phyloP scores from a whole-genome alignment of 1,140 invertebrate genomes.

The Leptopilina clavipes region DNA sequence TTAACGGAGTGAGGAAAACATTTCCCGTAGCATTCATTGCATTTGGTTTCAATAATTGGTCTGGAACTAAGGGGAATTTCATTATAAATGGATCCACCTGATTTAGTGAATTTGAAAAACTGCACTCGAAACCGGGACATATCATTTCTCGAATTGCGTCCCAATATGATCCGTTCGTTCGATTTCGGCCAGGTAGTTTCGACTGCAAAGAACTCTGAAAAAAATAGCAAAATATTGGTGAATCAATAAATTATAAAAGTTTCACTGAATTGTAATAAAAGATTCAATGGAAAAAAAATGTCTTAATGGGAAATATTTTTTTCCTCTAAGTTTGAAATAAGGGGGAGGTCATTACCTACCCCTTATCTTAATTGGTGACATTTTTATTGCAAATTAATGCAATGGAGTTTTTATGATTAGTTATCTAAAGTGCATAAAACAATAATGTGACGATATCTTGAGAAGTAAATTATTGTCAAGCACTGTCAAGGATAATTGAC shows the following conservation, averaged over 20 bases:
- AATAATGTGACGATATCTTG: background rate
- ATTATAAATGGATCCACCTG: constrained; percentile 59
- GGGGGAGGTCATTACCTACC: too few species aligned
- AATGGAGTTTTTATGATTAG: background rate
- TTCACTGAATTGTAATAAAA: too few species aligned
- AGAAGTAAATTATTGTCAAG: constrained; percentile 18
- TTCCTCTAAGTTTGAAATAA: too few species aligned
- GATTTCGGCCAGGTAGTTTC: constrained; percentile 67
- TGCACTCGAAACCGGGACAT: constrained; percentile 68
- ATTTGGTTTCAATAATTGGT: constrained; percentile 62
- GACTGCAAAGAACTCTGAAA: constrained; percentile 69
- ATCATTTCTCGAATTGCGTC: constrained; percentile 73
- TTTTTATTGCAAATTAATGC: background rate
- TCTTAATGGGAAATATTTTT: too few species aligned
- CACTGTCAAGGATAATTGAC: background rate
- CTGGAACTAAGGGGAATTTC: constrained; percentile 68
- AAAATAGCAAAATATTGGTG: background rate
- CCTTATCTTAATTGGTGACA: too few species aligned
- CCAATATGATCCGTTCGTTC: constrained; percentile 70
- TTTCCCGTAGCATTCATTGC: constrained; percentile 61
- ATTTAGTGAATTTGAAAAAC: constrained; percentile 36
- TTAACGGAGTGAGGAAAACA: constrained; percentile 69
- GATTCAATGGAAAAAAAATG: too few species aligned
- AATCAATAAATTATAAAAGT: too few species aligned
- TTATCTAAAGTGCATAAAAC: background rate